Base-by-base conservation (phyloP, 2,113 vertebrate genomes). In the Oreochromis niloticus region DNA sequence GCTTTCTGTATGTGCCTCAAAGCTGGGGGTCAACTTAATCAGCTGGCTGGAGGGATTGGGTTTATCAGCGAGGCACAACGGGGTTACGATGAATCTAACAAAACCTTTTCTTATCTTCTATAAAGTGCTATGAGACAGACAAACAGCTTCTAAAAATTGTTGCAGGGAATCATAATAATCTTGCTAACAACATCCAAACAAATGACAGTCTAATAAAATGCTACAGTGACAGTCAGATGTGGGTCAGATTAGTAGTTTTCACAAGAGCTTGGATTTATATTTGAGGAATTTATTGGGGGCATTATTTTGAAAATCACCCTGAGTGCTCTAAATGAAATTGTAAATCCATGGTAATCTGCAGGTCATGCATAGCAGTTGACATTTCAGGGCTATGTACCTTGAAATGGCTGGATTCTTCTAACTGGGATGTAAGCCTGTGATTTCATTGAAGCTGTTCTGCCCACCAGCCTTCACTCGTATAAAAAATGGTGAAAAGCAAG, bases 21-120 rank as follows among this genome's bases (percentile, higher is more conserved):
- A 71, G 57, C 75, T 71, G 5, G 81, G 87, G 92, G 89, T 93
- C 86, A 90, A 86, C 61, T 90, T 85, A 54, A 83, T 90, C 30
- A 41, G 61, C 81, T 14, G 71, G 56, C 78, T 19, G 82, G 57
- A 46, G 80, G 87, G 82, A 92, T 63, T 85, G 90, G 85, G 86
- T 87, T 90, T 85, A 93, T 90, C 78, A 80, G 48, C 55, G 24
- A 80, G 85, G 86, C 75, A 78, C 13, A 16, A 8, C 7, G 5
- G 73, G 75, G 87, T 94, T 88, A 90, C 30, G 9, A 3, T 14
- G 82, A 68, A 30, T 17, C 71, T 41, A 54, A 19, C 50, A 19
- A 16, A 30, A 36, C 14, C 46, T n/a, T 19, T 81, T 3, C 22
- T 12, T 16, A 81, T 87, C 17, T 41, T 66, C 56, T 19, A 48